These are phyloP conservation scores for Copsychus sechellarum DNA, from an alignment of 2,113 vertebrate genomes.

Conservation along the genomic window DNA sequence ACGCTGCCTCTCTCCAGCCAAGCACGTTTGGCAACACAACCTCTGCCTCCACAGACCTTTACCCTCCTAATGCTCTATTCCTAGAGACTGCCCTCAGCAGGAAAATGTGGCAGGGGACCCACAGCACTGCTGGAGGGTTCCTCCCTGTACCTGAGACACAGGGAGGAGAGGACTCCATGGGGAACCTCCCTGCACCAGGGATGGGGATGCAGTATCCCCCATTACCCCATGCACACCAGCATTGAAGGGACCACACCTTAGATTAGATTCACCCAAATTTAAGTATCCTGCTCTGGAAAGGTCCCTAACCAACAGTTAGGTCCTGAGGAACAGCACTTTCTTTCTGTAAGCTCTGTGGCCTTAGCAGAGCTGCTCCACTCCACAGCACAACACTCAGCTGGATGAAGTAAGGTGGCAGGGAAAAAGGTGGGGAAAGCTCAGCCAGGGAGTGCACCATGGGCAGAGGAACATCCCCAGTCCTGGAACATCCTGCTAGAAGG, in stretches of 20 bases:
- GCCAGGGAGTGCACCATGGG: rapidly evolving
- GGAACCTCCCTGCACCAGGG: not conserved
- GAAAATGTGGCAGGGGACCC: not conserved
- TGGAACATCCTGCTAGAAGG: not conserved
- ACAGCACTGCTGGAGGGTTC: not conserved
- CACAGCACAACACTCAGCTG: not conserved
- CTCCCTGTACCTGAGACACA: rapidly evolving
- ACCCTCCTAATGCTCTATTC: not conserved
- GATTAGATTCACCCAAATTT: not conserved
- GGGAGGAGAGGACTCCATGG: not conserved
- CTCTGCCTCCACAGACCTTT: not conserved
- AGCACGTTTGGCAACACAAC: not conserved
- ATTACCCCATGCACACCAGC: not conserved
- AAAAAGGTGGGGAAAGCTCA: not conserved
- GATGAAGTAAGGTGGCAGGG: not conserved
- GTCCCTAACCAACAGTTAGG: not conserved
- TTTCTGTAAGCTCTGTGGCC: not conserved
- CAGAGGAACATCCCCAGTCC: not conserved
- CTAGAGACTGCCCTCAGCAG: not conserved
- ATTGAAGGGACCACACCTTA: rapidly evolving
- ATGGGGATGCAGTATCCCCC: not conserved
- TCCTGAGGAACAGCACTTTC: not conserved
- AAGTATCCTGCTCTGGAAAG: not conserved
- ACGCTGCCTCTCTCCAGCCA: not conserved
- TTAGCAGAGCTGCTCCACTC: not conserved